These are phyloP conservation scores for Drosophila simulans DNA, from an alignment of 1,140 invertebrate species.

Conservation along the genomic window DNA sequence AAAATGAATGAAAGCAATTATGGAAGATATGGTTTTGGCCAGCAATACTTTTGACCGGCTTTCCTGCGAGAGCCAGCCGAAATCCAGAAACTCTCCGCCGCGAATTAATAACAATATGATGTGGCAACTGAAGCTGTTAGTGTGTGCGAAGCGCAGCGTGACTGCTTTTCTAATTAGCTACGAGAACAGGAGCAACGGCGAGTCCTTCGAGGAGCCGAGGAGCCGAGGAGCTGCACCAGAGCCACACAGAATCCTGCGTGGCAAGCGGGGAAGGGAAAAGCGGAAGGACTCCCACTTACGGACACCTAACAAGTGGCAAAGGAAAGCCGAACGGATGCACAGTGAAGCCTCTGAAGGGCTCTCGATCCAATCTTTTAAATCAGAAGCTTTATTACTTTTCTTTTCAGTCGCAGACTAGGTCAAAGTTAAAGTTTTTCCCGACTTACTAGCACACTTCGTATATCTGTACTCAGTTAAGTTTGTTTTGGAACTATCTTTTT, in stretches of 20 bases:
- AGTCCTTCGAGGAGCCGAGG: conserved; percentile 2
- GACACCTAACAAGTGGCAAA: conserved; percentile 11
- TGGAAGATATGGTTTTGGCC: conserved; percentile 18
- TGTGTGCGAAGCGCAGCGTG: conserved; percentile 44
- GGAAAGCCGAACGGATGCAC: neutral
- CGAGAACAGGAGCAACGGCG: conserved; percentile 13
- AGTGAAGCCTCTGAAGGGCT: neutral
- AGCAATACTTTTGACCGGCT: conserved; percentile 14
- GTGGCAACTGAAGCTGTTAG: conserved; percentile 15
- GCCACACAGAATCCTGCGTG: conserved; percentile 1
- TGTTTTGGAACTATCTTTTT: too few species aligned
- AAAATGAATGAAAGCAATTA: conserved; percentile 40
- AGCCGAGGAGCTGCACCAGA: neutral
- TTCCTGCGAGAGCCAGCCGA: neutral
- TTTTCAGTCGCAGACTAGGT: too few species aligned
- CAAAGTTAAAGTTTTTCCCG: too few species aligned
- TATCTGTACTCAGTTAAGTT: too few species aligned
- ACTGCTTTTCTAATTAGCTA: conserved; percentile 56
- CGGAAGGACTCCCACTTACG: neutral
- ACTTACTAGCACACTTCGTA: too few species aligned
- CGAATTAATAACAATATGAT: conserved; percentile 39
- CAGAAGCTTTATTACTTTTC: too few species aligned
- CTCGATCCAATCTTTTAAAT: too few species aligned
- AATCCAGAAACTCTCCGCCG: conserved; percentile 9
- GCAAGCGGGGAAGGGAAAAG: neutral